Conservation (phyloP, 2,113 vertebrate species). For the Muntiacus muntjak region DNA sequence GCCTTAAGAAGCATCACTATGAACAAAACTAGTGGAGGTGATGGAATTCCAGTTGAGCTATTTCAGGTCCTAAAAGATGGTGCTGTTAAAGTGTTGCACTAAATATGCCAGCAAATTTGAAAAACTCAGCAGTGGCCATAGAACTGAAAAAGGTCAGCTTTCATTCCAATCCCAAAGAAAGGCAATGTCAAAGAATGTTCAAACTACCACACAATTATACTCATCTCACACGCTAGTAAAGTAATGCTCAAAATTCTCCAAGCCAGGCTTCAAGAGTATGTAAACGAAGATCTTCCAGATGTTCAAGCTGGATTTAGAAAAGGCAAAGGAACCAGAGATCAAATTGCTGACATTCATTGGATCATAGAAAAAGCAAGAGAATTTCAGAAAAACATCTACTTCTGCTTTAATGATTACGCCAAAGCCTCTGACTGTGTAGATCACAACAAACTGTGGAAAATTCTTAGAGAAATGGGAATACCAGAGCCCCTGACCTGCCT, state of each 20-base stretch:
- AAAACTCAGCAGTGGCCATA: not conserved
- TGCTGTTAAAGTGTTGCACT: not conserved
- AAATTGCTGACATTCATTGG: not conserved
- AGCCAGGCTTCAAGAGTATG: not conserved
- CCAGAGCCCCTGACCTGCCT: not conserved
- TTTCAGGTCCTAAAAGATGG: not conserved
- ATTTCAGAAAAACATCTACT: not conserved
- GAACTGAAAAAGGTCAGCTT: not conserved
- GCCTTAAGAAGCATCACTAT: not conserved
- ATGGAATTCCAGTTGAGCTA: not conserved
- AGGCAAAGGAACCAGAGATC: not conserved
- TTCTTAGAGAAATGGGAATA: not conserved
- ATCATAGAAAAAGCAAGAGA: not conserved
- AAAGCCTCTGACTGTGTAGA: not conserved
- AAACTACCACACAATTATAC: rapidly evolving
- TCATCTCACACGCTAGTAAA: not conserved
- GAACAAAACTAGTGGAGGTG: not conserved
- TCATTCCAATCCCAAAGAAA: not conserved
- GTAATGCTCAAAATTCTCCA: not conserved
- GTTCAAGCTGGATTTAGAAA: not conserved
- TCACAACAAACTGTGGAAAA: not conserved
- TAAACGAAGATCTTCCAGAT: not conserved
- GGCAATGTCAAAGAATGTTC: not conserved
- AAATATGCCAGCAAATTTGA: not conserved
- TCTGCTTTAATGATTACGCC: not conserved